These are phyloP conservation scores for Timema podura DNA, from an alignment of 2,888 invertebrate species.

Conservation along the genomic window DNA sequence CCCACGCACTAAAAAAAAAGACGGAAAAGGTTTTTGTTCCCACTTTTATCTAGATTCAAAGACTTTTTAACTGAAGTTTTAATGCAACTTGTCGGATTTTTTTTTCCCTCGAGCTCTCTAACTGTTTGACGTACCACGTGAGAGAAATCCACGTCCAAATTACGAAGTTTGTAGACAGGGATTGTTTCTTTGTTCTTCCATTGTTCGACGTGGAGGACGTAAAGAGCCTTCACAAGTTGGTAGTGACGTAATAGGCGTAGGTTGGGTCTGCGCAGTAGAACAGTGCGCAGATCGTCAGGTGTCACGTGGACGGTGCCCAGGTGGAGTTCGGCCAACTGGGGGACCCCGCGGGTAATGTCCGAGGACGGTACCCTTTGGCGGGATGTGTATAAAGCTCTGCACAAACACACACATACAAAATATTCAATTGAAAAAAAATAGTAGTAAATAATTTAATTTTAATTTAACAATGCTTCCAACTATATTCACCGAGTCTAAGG, in stretches of 20 bases:
- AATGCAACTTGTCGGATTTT: too few species aligned
- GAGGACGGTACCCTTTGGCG: slow-evolving; percentile 18
- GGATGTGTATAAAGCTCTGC: slow-evolving; percentile 23
- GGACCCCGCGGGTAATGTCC: background rate
- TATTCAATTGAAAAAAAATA: too few species aligned
- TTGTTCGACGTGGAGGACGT: slow-evolving; percentile 33
- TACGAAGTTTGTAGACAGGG: slow-evolving; percentile 36
- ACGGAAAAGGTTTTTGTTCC: too few species aligned
- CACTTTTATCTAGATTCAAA: too few species aligned
- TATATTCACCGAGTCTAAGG: too few species aligned
- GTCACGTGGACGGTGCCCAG: slow-evolving; percentile 34
- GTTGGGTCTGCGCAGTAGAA: slow-evolving; percentile 32
- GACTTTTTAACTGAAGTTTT: too few species aligned
- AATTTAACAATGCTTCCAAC: too few species aligned
- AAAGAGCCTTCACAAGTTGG: slow-evolving; percentile 37
- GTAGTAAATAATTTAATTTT: too few species aligned
- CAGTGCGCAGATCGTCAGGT: slow-evolving; percentile 31
- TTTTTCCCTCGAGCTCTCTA: too few species aligned
- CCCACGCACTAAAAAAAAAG: too few species aligned
- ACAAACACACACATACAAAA: too few species aligned
- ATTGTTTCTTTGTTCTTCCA: slow-evolving; percentile 34
- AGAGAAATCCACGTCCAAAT: slow-evolving; percentile 40
- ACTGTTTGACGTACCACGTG: slow-evolving; percentile 39
- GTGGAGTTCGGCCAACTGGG: slow-evolving; percentile 34
- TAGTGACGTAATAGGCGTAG: slow-evolving; percentile 37